Percentiles rank a stretch among this genome's conserved stretches.
Conservation (phyloP, 2,797 vertebrate species). For the Pagetopsis macropterus region DNA sequence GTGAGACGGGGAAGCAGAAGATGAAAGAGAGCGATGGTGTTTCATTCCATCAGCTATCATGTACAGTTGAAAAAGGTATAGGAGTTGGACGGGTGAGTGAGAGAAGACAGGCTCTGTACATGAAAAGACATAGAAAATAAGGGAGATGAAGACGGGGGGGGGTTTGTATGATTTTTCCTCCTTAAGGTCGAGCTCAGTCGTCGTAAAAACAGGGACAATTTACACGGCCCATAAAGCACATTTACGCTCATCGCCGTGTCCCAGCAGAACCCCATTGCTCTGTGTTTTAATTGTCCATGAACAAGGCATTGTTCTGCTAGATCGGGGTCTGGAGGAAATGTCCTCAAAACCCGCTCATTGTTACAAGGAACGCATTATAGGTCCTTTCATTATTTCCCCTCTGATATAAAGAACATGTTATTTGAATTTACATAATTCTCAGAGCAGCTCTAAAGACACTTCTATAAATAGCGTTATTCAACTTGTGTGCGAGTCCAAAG, state of each 20-base stretch:
- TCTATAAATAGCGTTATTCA: conserved; percentile 81
- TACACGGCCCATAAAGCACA: conserved; percentile 78
- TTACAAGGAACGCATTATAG: conserved; percentile 77
- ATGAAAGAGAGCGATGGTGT: conserved; percentile 39
- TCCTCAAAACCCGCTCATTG: conserved; percentile 76
- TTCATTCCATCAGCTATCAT: conserved; percentile 41
- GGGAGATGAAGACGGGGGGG: conserved; percentile 35
- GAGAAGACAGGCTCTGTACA: conserved; percentile 22
- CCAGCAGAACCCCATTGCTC: conserved; percentile 75
- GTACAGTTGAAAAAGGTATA: conserved; percentile 17
- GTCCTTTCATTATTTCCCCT: conserved; percentile 76
- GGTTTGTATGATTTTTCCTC: conserved; percentile 51
- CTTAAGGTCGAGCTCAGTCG: conserved; percentile 69
- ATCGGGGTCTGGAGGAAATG: conserved; percentile 71
- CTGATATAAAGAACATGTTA: conserved; percentile 81
- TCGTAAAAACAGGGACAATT: conserved; percentile 75
- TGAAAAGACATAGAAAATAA: conserved; percentile 44
- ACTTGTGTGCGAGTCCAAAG: conserved; percentile 71
- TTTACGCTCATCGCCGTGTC: conserved; percentile 71
- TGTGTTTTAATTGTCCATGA: conserved; percentile 83
- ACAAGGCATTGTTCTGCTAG: conserved; percentile 78
- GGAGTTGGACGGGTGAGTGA: conserved; percentile 8
- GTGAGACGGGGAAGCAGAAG: conserved; percentile 32
- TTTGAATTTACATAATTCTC: conserved; percentile 81
- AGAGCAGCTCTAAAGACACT: conserved; percentile 67